phyloP scores from a whole-genome alignment of 2,888 invertebrate species.

The Pachliopta kotzebuea region DNA sequence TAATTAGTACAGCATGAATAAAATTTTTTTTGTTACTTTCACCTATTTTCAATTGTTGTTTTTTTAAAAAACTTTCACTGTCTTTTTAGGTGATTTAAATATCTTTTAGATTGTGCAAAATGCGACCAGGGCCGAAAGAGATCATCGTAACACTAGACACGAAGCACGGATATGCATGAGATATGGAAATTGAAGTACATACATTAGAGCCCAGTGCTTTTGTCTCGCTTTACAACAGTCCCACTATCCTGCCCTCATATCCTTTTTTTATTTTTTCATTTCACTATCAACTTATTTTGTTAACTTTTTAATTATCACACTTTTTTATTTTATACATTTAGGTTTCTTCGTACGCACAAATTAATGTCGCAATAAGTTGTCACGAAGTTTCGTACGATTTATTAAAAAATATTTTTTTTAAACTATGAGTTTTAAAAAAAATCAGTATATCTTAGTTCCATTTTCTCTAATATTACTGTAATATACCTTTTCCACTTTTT shows the following conservation, averaged over 20 bases:
- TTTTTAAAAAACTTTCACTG: slow-evolving; percentile 50
- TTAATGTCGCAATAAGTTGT: slow-evolving; percentile 24
- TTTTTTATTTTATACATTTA: not conserved
- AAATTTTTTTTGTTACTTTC: slow-evolving; percentile 20
- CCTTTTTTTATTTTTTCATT: slow-evolving; percentile 21
- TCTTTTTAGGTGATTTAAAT: slow-evolving; percentile 62
- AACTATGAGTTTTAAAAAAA: no score
- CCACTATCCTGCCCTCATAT: slow-evolving; percentile 22
- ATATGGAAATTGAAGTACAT: slow-evolving; percentile 31
- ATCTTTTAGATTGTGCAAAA: slow-evolving; percentile 53
- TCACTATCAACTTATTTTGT: slow-evolving; percentile 7
- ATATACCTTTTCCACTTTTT: slow-evolving; percentile 3
- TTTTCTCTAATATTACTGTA: slow-evolving; percentile 1
- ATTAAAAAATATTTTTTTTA: not conserved
- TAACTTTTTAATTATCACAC: slow-evolving; percentile 1
- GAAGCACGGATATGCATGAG: slow-evolving; percentile 63
- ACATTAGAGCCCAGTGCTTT: slow-evolving; percentile 34
- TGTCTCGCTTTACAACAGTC: slow-evolving; percentile 35
- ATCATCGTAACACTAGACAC: slow-evolving; percentile 60
- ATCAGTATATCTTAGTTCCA: not conserved
- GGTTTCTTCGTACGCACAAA: slow-evolving; percentile 25
- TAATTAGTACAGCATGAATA: slow-evolving; percentile 40
- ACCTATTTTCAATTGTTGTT: slow-evolving; percentile 22
- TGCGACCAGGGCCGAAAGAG: slow-evolving; percentile 80
- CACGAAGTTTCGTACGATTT: slow-evolving; percentile 2